These are phyloP conservation scores for Limnephilus rhombicus DNA, from an alignment of 2,888 invertebrate genomes.

Conservation along the genomic window DNA sequence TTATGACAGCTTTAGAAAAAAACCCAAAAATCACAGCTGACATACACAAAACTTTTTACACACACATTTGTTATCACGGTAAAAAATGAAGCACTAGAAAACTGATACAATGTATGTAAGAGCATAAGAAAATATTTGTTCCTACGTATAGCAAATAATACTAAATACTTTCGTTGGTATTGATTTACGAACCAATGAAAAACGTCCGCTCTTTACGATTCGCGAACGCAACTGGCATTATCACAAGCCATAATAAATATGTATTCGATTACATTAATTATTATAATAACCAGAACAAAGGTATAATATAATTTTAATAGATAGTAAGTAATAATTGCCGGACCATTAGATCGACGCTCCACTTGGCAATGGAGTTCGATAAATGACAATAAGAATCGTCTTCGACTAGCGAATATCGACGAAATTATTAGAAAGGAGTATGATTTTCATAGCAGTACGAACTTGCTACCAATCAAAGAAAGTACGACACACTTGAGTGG, in stretches of 20 bases:
- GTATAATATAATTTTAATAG: background rate
- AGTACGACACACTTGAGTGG: constrained; percentile 5
- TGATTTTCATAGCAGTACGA: background rate
- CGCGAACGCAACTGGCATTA: background rate
- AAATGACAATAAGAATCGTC: background rate
- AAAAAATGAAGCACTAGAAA: background rate
- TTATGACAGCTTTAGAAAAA: background rate
- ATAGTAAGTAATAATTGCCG: background rate
- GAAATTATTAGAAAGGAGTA: constrained; percentile 5
- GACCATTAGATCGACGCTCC: background rate
- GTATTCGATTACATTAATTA: background rate
- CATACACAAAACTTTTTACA: background rate
- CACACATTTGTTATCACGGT: background rate
- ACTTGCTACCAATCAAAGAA: background rate
- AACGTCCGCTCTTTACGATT: background rate
- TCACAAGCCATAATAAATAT: background rate
- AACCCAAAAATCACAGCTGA: background rate
- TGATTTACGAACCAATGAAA: background rate
- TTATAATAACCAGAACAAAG: background rate
- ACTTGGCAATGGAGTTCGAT: background rate
- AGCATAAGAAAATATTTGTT: background rate
- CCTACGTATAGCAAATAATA: background rate
- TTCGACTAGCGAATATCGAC: background rate
- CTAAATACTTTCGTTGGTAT: background rate
- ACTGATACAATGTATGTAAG: background rate